These are phyloP conservation scores for Gallirallus australis DNA, from an alignment of 2,797 vertebrate genomes.

Conservation along the genomic window DNA sequence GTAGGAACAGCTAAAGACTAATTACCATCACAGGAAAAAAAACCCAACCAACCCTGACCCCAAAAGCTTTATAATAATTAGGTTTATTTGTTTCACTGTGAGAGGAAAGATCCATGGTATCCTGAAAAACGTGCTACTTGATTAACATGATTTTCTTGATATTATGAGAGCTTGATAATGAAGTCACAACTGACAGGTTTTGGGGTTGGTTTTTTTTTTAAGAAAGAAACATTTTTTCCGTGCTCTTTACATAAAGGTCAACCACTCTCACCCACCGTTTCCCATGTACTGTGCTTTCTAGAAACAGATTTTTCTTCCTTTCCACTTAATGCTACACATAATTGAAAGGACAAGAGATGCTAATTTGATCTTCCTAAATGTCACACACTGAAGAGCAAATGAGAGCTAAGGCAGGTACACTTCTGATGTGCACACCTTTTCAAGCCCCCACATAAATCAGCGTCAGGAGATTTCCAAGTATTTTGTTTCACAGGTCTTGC, in stretches of 20 bases:
- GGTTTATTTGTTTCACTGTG: background rate
- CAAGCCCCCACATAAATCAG: slow-evolving; percentile 20
- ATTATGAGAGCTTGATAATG: background rate
- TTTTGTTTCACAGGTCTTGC: slow-evolving; percentile 4
- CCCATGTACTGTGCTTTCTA: slow-evolving; percentile 33
- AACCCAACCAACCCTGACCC: no score
- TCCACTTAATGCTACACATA: slow-evolving; percentile 22
- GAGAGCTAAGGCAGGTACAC: slow-evolving; percentile 14
- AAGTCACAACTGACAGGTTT: background rate
- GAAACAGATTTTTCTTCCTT: slow-evolving; percentile 50
- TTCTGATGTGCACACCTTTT: slow-evolving; percentile 22
- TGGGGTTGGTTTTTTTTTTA: background rate
- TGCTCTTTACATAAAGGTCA: slow-evolving; percentile 18
- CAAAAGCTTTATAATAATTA: background rate
- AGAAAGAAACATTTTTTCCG: slow-evolving; percentile 11
- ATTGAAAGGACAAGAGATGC: slow-evolving; percentile 58
- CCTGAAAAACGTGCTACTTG: background rate
- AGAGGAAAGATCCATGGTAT: background rate
- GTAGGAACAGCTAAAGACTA: slow-evolving; percentile 25
- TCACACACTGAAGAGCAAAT: slow-evolving; percentile 8
- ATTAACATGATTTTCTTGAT: background rate
- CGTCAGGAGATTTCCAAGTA: slow-evolving; percentile 53
- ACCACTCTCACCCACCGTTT: background rate
- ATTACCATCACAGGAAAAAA: background rate
- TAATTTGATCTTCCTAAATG: slow-evolving; percentile 56